A percentile compares a stretch with the other conserved stretches of the same genome.
These are phyloP conservation scores for Calyptommatus sinebrachiatus DNA, from an alignment of 2,113 vertebrate genomes.

Conservation along the genomic window DNA sequence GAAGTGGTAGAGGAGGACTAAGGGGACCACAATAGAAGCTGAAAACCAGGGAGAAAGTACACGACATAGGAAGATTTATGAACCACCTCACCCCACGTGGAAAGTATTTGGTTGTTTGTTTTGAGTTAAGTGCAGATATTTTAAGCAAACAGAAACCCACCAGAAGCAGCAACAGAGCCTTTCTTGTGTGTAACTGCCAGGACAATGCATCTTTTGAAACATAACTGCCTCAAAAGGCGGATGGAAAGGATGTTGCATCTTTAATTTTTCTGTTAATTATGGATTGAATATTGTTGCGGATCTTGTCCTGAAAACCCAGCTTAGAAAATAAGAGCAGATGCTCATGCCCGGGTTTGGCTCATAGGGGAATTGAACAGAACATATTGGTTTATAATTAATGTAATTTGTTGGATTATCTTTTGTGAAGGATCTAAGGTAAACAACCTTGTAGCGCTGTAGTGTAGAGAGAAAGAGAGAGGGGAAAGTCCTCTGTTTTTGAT, in stretches of 20 bases:
- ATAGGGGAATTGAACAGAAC: slow-evolving; percentile 88
- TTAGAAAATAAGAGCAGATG: slow-evolving; percentile 92
- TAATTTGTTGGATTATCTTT: slow-evolving; percentile 97
- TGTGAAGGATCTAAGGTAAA: slow-evolving; percentile 88
- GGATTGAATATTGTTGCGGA: slow-evolving; percentile 84
- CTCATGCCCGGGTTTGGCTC: slow-evolving; percentile 88
- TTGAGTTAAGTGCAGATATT: slow-evolving; percentile 75
- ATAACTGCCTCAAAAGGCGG: slow-evolving; percentile 73
- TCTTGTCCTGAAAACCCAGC: slow-evolving; percentile 83
- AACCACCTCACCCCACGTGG: slow-evolving; percentile 50
- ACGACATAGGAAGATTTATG: slow-evolving; percentile 58
- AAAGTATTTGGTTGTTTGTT: slow-evolving; percentile 74
- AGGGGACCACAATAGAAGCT: slow-evolving; percentile 54
- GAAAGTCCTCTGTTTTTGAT: slow-evolving; percentile 50
- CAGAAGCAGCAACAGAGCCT: slow-evolving; percentile 70
- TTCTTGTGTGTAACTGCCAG: slow-evolving; percentile 64
- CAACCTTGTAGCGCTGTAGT: slow-evolving; percentile 77
- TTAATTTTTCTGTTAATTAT: slow-evolving; percentile 87
- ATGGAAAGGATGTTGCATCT: slow-evolving; percentile 78
- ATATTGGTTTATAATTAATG: slow-evolving; percentile 99
- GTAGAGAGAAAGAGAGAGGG: slow-evolving; percentile 46
- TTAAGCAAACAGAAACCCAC: slow-evolving; percentile 74
- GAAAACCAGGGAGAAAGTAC: slow-evolving; percentile 24
- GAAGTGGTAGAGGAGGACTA: slow-evolving; percentile 53
- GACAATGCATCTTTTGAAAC: slow-evolving; percentile 74